Evolutionary conservation across 1,140 invertebrate species (phyloP).

Genomic region (Brachionus asplanchnoidis): DNA sequence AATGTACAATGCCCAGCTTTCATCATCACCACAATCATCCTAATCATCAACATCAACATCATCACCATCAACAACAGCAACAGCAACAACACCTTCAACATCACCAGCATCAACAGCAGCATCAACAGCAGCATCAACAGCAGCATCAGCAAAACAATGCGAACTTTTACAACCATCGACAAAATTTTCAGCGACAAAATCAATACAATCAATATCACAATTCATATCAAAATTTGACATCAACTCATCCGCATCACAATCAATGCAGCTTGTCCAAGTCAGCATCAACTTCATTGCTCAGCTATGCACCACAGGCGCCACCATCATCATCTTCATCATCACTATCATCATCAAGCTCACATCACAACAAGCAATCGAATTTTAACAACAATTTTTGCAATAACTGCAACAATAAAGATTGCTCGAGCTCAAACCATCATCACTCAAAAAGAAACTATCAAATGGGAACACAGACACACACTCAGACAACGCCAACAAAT

Average conservation of each 20-base stretch:
- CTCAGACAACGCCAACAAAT: conserved; percentile 24
- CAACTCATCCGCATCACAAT: background rate
- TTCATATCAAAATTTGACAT: conserved; percentile 5
- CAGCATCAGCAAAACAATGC: background rate
- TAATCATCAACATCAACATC: background rate
- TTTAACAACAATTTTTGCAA: conserved; percentile 26
- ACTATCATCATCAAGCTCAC: background rate
- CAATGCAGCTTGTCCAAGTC: background rate
- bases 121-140: background rate
- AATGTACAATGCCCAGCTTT: background rate
- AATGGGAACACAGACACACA: background rate
- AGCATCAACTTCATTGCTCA: conserved; percentile 13
- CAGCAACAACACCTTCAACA: background rate
- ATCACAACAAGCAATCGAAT: conserved; percentile 2
- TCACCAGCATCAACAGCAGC: background rate
- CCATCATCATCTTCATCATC: too few species aligned
- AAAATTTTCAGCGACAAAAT: background rate
- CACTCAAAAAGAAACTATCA: background rate
- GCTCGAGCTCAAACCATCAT: background rate
- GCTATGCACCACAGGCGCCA: background rate
- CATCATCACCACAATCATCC: background rate
- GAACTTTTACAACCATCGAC: background rate
- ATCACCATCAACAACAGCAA: background rate
- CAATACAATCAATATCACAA: conserved; percentile 18
- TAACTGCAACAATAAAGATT: conserved; percentile 29